Percentiles rank a stretch among this genome's conserved stretches.
Evolutionary conservation across 2,113 vertebrate species (phyloP).

Genomic region (Campylomormyrus tamandua): DNA sequence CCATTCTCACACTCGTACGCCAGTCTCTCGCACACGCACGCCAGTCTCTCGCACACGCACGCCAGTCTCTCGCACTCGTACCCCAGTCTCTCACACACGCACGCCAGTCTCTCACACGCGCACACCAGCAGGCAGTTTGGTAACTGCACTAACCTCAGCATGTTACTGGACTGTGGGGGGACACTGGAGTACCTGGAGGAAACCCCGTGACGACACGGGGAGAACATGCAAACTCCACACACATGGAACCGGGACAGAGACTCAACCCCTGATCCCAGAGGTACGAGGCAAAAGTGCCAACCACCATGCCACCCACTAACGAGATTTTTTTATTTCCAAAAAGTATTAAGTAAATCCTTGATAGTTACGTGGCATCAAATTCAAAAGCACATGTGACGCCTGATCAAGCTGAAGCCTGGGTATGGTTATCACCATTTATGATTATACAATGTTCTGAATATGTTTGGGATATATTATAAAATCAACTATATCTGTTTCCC

Average conservation of each 20-base stretch:
- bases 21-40: too few species aligned
- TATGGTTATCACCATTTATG: neutral
- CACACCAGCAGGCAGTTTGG: too few species aligned
- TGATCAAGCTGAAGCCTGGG: neutral
- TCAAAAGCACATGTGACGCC: neutral
- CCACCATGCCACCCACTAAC: neutral
- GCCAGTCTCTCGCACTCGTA: too few species aligned
- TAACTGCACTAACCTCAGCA: too few species aligned
- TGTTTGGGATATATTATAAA: neutral
- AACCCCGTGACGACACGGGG: too few species aligned
- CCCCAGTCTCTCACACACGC: too few species aligned
- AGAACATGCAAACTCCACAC: neutral
- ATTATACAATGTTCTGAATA: neutral
- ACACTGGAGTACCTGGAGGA: neutral
- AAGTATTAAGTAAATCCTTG: neutral
- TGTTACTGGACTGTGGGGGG: too few species aligned
- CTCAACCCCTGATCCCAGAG: neutral
- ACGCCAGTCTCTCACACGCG: too few species aligned
- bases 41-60: too few species aligned
- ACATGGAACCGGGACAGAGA: neutral
- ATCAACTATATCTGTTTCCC: neutral
- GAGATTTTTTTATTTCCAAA: neutral
- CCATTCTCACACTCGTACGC: neutral
- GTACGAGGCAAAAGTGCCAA: neutral
- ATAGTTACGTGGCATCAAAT: neutral